A percentile compares a stretch with the other conserved stretches of the same genome.
Evolutionary conservation across 2,888 invertebrate genomes (phyloP).

Genomic region (Scaptomyza caliginosa): DNA sequence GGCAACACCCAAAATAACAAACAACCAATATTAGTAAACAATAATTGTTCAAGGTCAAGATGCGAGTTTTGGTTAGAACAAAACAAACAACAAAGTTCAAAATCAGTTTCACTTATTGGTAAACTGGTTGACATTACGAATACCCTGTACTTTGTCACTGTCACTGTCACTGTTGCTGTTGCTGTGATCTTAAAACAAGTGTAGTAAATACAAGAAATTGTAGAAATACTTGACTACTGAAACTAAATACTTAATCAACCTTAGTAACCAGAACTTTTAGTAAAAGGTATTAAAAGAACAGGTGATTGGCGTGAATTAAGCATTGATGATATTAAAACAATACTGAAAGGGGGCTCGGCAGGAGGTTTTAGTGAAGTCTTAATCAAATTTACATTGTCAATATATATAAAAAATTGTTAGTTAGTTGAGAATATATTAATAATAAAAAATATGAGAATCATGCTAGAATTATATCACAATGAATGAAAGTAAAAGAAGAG

Average conservation of each 20-base stretch:
- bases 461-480: background rate
- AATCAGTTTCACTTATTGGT: background rate
- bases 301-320: slow-evolving; percentile 21
- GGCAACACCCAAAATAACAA: slow-evolving; percentile 26
- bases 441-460: too few species aligned
- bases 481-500: slow-evolving; percentile 1
- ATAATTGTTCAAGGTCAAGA: slow-evolving; percentile 72
- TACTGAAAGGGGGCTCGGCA: slow-evolving; percentile 23
- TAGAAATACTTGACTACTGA: too few species aligned
- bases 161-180: too few species aligned
- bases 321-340: background rate
- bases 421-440: too few species aligned
- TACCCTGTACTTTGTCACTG: slow-evolving; percentile 15
- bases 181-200: too few species aligned
- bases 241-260: background rate
- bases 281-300: slow-evolving; percentile 26
- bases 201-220: too few species aligned
- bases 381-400: too few species aligned
- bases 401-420: too few species aligned
- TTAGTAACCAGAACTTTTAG: background rate
- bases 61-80: slow-evolving; percentile 64
- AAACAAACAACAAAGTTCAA: slow-evolving; percentile 43
- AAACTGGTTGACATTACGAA: background rate
- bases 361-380: slow-evolving; percentile 4
- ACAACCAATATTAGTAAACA: slow-evolving; percentile 66